Percentiles rank a stretch among this genome's conserved stretches.
Conservation (phyloP, 92 coral and sea anemone genomes). For the Heliopora coerulea region DNA sequence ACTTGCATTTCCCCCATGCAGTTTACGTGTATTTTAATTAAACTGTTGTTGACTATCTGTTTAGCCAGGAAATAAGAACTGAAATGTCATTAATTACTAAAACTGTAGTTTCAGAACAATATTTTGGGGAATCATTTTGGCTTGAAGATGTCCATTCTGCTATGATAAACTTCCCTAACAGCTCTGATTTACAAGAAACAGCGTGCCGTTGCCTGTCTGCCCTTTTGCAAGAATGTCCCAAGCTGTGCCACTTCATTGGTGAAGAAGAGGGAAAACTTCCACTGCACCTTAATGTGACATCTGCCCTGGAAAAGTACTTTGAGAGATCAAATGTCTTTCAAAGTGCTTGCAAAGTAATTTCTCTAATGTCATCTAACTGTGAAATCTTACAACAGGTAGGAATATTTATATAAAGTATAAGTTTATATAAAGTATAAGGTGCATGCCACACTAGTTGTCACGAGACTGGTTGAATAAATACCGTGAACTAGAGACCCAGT, state of each 20-base stretch:
- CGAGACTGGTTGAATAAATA: too few species aligned
- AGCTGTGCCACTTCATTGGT: slow-evolving; percentile 52
- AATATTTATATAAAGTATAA: neutral
- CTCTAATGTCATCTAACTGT: slow-evolving; percentile 56
- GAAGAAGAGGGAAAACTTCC: slow-evolving; percentile 63
- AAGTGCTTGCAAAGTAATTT: slow-evolving; percentile 63
- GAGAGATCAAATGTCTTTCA: slow-evolving; percentile 56
- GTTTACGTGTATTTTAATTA: too few species aligned
- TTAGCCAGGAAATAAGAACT: too few species aligned
- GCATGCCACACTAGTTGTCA: too few species aligned
- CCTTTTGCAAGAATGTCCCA: slow-evolving; percentile 63
- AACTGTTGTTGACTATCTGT: too few species aligned
- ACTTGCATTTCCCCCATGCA: too few species aligned
- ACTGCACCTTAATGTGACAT: slow-evolving; percentile 61
- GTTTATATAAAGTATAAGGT: too few species aligned
- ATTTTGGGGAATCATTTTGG: slow-evolving; percentile 52
- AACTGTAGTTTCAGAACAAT: slow-evolving; percentile 42
- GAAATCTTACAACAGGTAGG: slow-evolving; percentile 67
- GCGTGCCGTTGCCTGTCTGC: slow-evolving; percentile 67
- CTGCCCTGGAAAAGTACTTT: slow-evolving; percentile 63
- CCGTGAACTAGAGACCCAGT: too few species aligned
- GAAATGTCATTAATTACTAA: too few species aligned
- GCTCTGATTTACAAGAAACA: slow-evolving; percentile 55
- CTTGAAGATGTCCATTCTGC: slow-evolving; percentile 60
- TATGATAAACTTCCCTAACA: slow-evolving; percentile 80